Evolutionary conservation across 1,140 invertebrate species (phyloP).

Genomic region (Anastrepha obliqua): DNA sequence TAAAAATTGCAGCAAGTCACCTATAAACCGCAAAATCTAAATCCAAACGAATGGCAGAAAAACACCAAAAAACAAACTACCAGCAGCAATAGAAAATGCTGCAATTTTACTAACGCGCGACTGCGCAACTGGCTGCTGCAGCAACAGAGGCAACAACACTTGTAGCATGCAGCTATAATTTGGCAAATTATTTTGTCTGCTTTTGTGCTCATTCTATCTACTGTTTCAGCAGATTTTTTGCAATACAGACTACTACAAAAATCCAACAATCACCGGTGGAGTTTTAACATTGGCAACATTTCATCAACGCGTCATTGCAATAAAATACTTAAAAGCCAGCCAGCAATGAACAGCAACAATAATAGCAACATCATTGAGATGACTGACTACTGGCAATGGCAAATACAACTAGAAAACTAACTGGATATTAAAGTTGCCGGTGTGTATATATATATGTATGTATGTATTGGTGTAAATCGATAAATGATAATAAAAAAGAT

Average conservation of each 20-base stretch:
- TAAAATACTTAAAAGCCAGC: conserved; percentile 16
- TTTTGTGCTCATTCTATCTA: background rate
- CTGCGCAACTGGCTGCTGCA: conserved; percentile 10
- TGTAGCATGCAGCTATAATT: background rate
- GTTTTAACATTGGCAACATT: conserved; percentile 27
- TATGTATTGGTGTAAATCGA: background rate
- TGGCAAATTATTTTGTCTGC: conserved; percentile 28
- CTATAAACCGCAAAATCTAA: conserved; percentile 19
- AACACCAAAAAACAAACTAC: background rate
- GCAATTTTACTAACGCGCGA: background rate
- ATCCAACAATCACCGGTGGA: background rate
- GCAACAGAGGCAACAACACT: background rate
- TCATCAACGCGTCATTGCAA: conserved; percentile 43
- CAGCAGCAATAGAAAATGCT: conserved; percentile 4
- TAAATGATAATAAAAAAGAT: background rate
- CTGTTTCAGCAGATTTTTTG: background rate
- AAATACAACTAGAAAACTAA: background rate
- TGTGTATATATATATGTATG: background rate
- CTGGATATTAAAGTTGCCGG: background rate
- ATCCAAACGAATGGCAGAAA: conserved; percentile 2
- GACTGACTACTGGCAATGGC: background rate
- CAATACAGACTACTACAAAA: background rate
- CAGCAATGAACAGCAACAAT: background rate
- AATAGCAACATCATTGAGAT: background rate
- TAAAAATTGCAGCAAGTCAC: conserved; percentile 14